Base-by-base conservation (phyloP, 2,888 invertebrate genomes). In the Teleiodes luculella region DNA sequence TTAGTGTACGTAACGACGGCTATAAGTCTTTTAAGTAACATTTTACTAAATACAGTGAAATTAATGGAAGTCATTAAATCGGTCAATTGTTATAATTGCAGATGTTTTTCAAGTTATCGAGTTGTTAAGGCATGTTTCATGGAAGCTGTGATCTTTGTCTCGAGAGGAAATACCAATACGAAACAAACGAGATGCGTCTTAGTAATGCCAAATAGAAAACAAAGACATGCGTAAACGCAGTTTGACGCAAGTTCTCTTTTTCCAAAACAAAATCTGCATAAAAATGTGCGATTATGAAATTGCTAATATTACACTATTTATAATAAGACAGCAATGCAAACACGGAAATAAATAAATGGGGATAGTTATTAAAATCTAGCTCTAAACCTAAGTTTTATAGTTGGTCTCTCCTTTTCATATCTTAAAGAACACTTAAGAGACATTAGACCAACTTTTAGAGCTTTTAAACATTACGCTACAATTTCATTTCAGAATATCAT, bases 11-110 rank as follows among this genome's bases (percentile, higher is more conserved):
- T 30, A 56, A 54, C 28, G 16, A 52, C 51, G 51, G 48, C 45
- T 16, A 48, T 28, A 50, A 55, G 31, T 36, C 13, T 11, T 13
- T 48, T 57, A 56, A 58, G 55, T 56, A 50, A 57, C 58, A 56
- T 58, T 62, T 24, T 55, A 53, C 14, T 47, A 5, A 45, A n/a
- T 33, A 11, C 49, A 49, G 35, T 28, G 18, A 48, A 48, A 51
- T 13, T 37, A 10, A 49, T 49, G 14, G 49, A 5, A 28, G 4
- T 8, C 36, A 36, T 36, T 48, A 35, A 49, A 6, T 48, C 11
- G 16, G 20, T 48, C 48, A 35, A 18, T 33, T 47, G 35, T 20
- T 18, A 20, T 48, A 48, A 48, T 48, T 36, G 16, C 7, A 3
- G n/a, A 5, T 18, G 18, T 48, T 48, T 48, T 20, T 48, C 48